Evolutionary conservation across 2,888 invertebrate genomes (phyloP).

Genomic region (Cyclophora albipunctata): DNA sequence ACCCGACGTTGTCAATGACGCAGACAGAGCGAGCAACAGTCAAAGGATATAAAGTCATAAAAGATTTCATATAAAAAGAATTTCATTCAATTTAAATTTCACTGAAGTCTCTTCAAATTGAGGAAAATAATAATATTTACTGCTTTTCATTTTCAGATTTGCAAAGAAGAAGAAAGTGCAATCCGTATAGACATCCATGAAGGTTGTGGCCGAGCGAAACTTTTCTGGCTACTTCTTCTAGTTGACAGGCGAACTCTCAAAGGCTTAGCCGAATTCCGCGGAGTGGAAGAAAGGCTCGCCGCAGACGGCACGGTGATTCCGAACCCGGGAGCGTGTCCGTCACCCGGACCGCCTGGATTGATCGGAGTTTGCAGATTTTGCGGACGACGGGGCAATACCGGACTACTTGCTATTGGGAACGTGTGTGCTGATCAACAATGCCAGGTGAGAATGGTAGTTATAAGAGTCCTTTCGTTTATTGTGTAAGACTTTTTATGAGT

Average conservation of each 20-base stretch:
- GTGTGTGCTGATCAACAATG: slow-evolving; percentile 96
- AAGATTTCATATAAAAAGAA: too few species aligned
- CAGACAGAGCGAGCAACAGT: too few species aligned
- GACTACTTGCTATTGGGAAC: slow-evolving; percentile 92
- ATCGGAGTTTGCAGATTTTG: slow-evolving; percentile 93
- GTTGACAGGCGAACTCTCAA: slow-evolving; percentile 96
- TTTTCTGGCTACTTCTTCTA: slow-evolving; percentile 95
- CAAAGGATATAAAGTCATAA: too few species aligned
- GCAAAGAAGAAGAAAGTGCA: slow-evolving; percentile 97
- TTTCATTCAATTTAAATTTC: too few species aligned
- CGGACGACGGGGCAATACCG: slow-evolving; percentile 87
- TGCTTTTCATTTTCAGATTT: slow-evolving; percentile 73
- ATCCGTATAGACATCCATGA: slow-evolving; percentile 98
- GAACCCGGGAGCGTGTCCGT: slow-evolving; percentile 7
- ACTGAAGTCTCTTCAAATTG: too few species aligned
- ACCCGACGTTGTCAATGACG: too few species aligned
- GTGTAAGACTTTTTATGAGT: too few species aligned
- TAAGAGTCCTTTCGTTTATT: too few species aligned
- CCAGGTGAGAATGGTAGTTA: slow-evolving; percentile 72
- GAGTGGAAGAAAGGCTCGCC: slow-evolving; percentile 58
- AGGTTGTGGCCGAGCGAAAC: slow-evolving; percentile 94
- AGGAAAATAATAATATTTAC: not conserved
- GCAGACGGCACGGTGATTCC: slow-evolving; percentile 24
- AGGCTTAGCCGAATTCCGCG: slow-evolving; percentile 91
- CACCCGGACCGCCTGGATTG: slow-evolving; percentile 50